Conservation (phyloP, 2,797 vertebrate species). For the Platalea minor region DNA sequence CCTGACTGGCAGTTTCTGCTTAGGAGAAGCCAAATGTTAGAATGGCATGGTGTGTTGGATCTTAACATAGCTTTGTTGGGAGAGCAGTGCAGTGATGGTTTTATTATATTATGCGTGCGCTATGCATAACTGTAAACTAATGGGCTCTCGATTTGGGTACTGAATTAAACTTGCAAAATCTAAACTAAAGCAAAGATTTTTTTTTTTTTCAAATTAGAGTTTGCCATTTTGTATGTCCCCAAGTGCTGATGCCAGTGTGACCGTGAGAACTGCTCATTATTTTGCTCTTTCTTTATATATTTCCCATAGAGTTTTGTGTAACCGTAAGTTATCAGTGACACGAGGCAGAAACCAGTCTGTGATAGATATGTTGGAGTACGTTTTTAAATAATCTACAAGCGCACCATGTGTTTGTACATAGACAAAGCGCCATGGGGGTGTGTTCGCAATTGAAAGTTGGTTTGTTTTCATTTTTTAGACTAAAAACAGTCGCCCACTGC, state of each 20-base stretch:
- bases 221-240: constrained; percentile 57
- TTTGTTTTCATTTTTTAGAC: constrained; percentile 76
- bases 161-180: constrained; percentile 58
- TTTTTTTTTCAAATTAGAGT: constrained; percentile 63
- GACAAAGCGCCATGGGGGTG: neutral
- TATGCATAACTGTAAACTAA: constrained; percentile 47
- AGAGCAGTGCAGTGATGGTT: constrained; percentile 50
- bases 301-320: constrained; percentile 62
- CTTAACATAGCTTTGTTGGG: constrained; percentile 34
- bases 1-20: constrained; percentile 22
- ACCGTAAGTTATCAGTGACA: constrained; percentile 59
- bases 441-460: constrained; percentile 1
- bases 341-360: constrained; percentile 61
- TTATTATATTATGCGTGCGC: neutral
- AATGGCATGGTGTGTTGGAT: constrained; percentile 41
- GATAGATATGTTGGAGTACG: constrained; percentile 53
- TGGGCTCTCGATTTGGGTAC: constrained; percentile 53
- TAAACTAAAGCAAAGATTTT: constrained; percentile 64
- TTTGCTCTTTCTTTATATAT: constrained; percentile 51
- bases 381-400: constrained; percentile 48
- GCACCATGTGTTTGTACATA: constrained; percentile 8
- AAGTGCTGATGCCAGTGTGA: constrained; percentile 64
- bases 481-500: constrained; percentile 91
- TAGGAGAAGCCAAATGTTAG: constrained; percentile 45
- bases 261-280: constrained; percentile 56